These are phyloP conservation scores for Phymatocera aterrima DNA, from an alignment of 2,888 invertebrate species.

Conservation along the genomic window DNA sequence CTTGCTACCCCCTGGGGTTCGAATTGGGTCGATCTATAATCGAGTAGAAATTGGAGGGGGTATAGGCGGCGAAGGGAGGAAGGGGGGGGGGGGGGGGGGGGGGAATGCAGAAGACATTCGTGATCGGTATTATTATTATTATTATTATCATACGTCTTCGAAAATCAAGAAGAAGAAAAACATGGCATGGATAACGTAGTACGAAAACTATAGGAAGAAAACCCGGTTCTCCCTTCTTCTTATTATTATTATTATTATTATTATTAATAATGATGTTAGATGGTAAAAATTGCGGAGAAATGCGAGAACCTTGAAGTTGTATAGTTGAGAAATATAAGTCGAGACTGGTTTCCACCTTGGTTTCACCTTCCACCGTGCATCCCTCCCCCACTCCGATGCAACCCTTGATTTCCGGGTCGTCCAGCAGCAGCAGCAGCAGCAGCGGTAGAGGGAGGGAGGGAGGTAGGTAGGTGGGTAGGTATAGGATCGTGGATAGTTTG, in stretches of 20 bases:
- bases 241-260: too few species aligned
- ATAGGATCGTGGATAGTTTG: slow-evolving; percentile 39
- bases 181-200: too few species aligned
- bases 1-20: neutral
- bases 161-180: too few species aligned
- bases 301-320: too few species aligned
- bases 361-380: neutral
- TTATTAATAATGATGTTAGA: too few species aligned
- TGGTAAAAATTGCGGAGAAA: too few species aligned
- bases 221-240: too few species aligned
- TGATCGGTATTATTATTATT: too few species aligned
- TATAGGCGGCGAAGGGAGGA: neutral
- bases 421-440: slow-evolving; percentile 4
- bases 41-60: neutral
- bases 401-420: slow-evolving; percentile 28
- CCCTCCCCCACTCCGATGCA: neutral
- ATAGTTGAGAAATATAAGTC: too few species aligned
- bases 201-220: too few species aligned
- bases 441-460: slow-evolving; percentile 38
- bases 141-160: too few species aligned
- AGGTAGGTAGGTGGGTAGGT: slow-evolving; percentile 49
- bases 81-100: neutral
- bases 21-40: slow-evolving; percentile 44
- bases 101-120: too few species aligned
- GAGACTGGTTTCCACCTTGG: neutral